Conservation (phyloP, 2,888 invertebrate species). For the Drosophila mercatorum region DNA sequence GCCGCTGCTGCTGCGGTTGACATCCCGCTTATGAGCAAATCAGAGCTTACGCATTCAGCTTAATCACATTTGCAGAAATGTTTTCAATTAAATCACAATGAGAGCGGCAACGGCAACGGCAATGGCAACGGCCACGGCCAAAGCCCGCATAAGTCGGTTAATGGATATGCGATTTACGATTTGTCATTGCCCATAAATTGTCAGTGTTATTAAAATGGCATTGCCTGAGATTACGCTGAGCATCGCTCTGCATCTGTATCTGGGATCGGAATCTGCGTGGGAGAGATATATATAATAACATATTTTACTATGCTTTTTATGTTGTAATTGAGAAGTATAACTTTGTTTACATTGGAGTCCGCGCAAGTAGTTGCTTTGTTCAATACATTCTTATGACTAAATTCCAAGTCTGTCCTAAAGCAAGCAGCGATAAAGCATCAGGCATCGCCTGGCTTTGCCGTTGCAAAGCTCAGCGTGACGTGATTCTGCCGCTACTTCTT, state of each 20-base stretch:
- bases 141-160: slow-evolving; percentile 64
- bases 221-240: slow-evolving; percentile 9
- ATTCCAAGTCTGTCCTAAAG: no score
- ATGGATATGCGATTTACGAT: slow-evolving; percentile 62
- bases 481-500: no score
- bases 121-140: neutral
- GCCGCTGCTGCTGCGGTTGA: slow-evolving; percentile 18
- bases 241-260: no score
- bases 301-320: no score
- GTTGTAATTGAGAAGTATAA: no score
- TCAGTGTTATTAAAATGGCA: slow-evolving; percentile 33
- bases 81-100: slow-evolving; percentile 56
- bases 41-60: slow-evolving; percentile 40
- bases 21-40: slow-evolving; percentile 30
- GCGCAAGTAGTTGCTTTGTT: no score
- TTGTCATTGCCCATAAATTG: slow-evolving; percentile 48
- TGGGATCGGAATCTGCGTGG: no score
- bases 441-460: no score
- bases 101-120: neutral
- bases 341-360: no score
- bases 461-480: no score
- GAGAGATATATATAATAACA: neutral
- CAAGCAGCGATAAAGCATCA: no score
- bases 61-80: slow-evolving; percentile 61
- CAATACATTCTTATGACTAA: no score